These are phyloP conservation scores for Ceyx erithaca DNA, from an alignment of 2,797 vertebrate genomes.

Conservation along the genomic window DNA sequence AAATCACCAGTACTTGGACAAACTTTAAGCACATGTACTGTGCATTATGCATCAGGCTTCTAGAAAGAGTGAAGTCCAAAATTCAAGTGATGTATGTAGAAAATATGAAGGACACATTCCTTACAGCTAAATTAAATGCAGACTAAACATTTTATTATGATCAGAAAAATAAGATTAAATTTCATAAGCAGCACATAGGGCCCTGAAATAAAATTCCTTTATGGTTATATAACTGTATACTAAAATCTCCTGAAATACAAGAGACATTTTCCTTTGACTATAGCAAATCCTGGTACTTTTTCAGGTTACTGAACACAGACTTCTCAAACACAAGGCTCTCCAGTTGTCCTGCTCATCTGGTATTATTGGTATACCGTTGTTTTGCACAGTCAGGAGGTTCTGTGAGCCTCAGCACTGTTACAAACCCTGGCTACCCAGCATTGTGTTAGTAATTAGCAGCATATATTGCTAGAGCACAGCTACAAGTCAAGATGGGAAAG, in stretches of 20 bases:
- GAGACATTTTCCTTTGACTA: not conserved
- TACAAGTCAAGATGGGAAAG: not conserved
- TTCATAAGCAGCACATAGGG: not conserved
- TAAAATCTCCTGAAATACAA: not conserved
- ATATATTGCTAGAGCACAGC: not conserved
- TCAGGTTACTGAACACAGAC: not conserved
- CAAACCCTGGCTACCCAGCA: not conserved
- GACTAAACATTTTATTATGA: not conserved
- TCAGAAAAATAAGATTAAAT: not conserved
- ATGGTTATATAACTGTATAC: not conserved
- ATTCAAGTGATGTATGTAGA: not conserved
- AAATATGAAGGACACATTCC: not conserved
- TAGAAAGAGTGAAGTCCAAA: not conserved
- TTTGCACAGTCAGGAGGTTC: not conserved
- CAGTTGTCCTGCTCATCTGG: not conserved
- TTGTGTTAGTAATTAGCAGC: not conserved
- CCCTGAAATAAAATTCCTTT: not conserved
- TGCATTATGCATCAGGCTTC: constrained; percentile 22
- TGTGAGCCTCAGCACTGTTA: not conserved
- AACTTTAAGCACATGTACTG: constrained; percentile 28
- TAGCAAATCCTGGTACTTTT: not conserved
- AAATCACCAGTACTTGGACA: constrained; percentile 6
- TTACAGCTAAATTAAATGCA: not conserved
- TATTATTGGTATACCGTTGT: not conserved
- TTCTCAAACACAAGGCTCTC: not conserved